Conservation (phyloP, 2,888 invertebrate species). For the Abrostola tripartita region DNA sequence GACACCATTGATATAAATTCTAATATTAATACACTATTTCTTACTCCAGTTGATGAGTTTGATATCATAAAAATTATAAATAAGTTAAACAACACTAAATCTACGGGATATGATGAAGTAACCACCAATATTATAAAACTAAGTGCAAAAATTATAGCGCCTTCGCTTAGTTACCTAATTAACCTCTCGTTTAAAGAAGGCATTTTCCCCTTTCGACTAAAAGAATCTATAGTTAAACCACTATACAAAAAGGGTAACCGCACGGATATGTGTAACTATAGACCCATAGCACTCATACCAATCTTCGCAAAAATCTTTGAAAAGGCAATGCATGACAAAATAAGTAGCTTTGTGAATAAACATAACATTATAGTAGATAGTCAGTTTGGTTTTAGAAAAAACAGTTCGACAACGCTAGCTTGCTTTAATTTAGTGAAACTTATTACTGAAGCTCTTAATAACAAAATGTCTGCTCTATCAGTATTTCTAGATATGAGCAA, state of each 20-base stretch:
- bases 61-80: background rate
- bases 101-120: background rate
- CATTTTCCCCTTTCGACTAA: background rate
- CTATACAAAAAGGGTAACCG: background rate
- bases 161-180: background rate
- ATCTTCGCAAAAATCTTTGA: background rate
- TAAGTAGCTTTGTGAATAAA: background rate
- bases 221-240: too few species aligned
- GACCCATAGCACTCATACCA: background rate
- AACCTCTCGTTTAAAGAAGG: background rate
- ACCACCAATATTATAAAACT: background rate
- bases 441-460: background rate
- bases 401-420: background rate
- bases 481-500: too few species aligned
- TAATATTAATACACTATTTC: background rate
- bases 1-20: background rate
- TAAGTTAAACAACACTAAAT: background rate
- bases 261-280: background rate
- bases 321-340: background rate
- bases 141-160: background rate
- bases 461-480: background rate
- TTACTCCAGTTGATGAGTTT: background rate
- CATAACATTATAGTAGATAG: background rate
- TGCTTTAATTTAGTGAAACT: background rate
- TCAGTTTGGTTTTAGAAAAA: background rate